Base-by-base conservation (phyloP, 2,888 invertebrate species). In the Rhagium mordax region DNA sequence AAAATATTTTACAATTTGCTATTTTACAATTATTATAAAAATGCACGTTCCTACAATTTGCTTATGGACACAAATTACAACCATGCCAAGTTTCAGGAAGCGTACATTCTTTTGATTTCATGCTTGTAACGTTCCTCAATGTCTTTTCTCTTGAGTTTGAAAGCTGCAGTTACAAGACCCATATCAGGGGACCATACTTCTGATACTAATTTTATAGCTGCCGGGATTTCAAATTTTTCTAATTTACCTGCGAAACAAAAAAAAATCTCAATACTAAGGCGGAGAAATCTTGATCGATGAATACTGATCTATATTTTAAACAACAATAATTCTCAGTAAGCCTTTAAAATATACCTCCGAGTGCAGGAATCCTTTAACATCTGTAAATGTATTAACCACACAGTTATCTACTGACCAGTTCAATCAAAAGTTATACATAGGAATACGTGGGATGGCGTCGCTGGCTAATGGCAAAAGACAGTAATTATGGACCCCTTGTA, bases 171-270 rank as follows among this genome's bases (percentile, higher is more conserved):
- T 8, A 99, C 97, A 60, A 99, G 92, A 70, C 98, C 98, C 92
- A 95, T 96, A 86, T 98, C 98, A 0, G 99, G 98, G 0, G 98
- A 96, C 99, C 99, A 99, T 74, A 95, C 94, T 84, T 98, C 98
- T 65, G 94, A 91, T 86, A 96, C 95, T 71, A 99, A 90, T 86
- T 94, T 95, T 69, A 98, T 92, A 2, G 95, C 96, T 47, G 94
- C 93, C 1, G 99, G 99, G 74, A 98, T 93, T 89, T 98, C 98
- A 87, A 95, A 97, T 86, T 94, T 95, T 87, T 96, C 95, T 82
- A 98, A 89, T 82, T 96, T 95, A 82, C 95, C 97, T 97, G 61
- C 2, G 66, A 69, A 60, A 72, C 27, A 67, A 41, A 55, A 70
- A 48, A 15, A 1, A 15, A 5, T 2, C n/a, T 62, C 3, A 33